A percentile compares a stretch with the other conserved stretches of the same genome.
These are phyloP conservation scores for Chelon labrosus DNA, from an alignment of 2,797 vertebrate genomes.

Conservation along the genomic window DNA sequence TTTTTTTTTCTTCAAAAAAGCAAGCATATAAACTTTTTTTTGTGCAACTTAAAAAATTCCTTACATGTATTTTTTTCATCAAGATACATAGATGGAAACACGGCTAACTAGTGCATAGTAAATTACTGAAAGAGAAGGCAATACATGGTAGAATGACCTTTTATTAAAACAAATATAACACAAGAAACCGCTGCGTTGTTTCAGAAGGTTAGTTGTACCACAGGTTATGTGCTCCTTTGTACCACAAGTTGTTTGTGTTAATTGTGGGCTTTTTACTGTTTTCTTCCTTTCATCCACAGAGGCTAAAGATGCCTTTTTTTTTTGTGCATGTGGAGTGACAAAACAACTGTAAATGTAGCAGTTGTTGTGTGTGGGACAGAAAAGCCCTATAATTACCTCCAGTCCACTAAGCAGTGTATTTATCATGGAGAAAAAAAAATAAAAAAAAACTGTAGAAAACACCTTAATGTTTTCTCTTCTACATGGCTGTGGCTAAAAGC, in stretches of 20 bases:
- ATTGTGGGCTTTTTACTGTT: constrained; percentile 20
- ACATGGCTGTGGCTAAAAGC: constrained; percentile 73
- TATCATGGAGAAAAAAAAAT: constrained; percentile 34
- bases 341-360: constrained; percentile 40
- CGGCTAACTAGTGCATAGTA: neutral
- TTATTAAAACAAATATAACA: neutral
- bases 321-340: constrained; percentile 31
- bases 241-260: constrained; percentile 13
- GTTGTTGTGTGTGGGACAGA: constrained; percentile 25
- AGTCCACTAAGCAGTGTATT: constrained; percentile 55
- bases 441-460: constrained; percentile 47
- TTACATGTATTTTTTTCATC: no score
- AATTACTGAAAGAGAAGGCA: constrained; percentile 1
- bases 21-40: constrained; percentile 6
- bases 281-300: constrained; percentile 8
- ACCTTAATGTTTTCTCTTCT: constrained; percentile 73
- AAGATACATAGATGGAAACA: no score
- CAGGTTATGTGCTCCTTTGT: constrained; percentile 9
- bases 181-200: constrained; percentile 9
- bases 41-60: neutral
- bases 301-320: constrained; percentile 7
- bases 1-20: neutral
- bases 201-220: neutral
- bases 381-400: constrained; percentile 54
- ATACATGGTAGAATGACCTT: neutral